Conservation (phyloP, 2,113 vertebrate species). For the Nannobrachium achirus region DNA sequence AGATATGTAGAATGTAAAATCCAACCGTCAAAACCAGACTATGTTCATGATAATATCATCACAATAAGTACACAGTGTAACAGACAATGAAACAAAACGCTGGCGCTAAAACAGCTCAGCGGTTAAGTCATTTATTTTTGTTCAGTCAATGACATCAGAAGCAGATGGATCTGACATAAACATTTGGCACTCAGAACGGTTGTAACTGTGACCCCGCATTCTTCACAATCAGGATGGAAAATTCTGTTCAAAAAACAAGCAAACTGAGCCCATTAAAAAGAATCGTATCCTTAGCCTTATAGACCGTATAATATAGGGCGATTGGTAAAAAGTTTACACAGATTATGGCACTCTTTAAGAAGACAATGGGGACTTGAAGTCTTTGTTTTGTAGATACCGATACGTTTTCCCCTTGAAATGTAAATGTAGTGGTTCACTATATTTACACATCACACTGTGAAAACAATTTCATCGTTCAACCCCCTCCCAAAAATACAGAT, state of each 20-base stretch:
- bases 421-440: too few relatives aligned
- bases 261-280: too few relatives aligned
- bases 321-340: too few relatives aligned
- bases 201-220: conserved; percentile 50
- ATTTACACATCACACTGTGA: not conserved
- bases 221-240: conserved; percentile 20
- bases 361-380: too few relatives aligned
- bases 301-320: too few relatives aligned
- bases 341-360: too few relatives aligned
- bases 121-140: conserved; percentile 57
- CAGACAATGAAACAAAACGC: conserved; percentile 17
- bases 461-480: conserved; percentile 8
- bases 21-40: not conserved
- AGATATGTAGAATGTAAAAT: not conserved
- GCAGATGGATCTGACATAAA: conserved; percentile 60
- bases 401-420: too few relatives aligned
- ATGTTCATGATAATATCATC: too few relatives aligned
- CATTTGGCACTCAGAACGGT: conserved; percentile 41
- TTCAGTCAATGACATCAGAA: conserved; percentile 52
- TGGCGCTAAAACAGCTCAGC: conserved; percentile 39
- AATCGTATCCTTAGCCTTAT: too few relatives aligned
- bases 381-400: too few relatives aligned
- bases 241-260: conserved; percentile 17
- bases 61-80: not conserved
- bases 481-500: conserved; percentile 3